Conservation (phyloP, 92 coral and sea anemone genomes). For the Zoanthus sociatus region DNA sequence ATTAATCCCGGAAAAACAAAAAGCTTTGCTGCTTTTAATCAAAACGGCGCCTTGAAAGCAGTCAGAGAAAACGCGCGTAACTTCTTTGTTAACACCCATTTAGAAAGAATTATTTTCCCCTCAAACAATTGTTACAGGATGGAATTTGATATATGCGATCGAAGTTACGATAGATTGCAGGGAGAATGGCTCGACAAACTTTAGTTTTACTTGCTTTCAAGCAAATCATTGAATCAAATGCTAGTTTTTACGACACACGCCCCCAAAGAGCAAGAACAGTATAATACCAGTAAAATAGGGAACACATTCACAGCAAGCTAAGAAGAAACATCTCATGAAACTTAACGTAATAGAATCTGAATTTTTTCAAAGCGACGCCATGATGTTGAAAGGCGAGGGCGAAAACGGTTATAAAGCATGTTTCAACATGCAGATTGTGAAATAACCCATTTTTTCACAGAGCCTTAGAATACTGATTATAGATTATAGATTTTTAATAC, state of each 20-base stretch:
- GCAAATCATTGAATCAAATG: neutral
- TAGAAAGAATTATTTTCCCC: neutral
- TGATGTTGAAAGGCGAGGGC: no score
- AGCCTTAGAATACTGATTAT: no score
- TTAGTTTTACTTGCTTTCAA: neutral
- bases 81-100: neutral
- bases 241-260: neutral
- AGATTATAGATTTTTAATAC: no score
- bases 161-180: neutral
- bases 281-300: neutral
- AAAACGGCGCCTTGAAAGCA: slow-evolving; percentile 21
- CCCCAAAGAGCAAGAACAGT: neutral
- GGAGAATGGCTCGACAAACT: neutral
- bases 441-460: no score
- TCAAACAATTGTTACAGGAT: neutral
- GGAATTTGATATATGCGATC: neutral
- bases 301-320: neutral
- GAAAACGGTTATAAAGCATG: no score
- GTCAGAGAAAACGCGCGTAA: neutral
- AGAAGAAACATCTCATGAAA: neutral
- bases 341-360: no score
- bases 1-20: slow-evolving; percentile 20
- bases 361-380: no score
- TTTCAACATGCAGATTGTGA: no score
- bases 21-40: neutral